Evolutionary conservation across 2,797 vertebrate species (phyloP).

Genomic region (Alectoris magna): DNA sequence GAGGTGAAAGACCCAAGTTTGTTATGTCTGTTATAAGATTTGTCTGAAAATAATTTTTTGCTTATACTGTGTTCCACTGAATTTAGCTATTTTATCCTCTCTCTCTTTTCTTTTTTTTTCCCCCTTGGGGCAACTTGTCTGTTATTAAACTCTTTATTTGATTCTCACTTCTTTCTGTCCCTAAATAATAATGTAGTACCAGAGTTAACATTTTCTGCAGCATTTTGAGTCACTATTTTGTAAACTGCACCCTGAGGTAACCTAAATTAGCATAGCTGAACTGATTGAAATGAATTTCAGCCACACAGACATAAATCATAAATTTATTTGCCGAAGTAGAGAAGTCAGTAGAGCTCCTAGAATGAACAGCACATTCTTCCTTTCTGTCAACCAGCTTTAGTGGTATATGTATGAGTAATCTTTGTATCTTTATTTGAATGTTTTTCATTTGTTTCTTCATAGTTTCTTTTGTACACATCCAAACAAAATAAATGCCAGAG

Average conservation of each 20-base stretch:
- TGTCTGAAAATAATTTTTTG: neutral
- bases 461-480: neutral
- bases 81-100: neutral
- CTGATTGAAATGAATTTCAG: neutral
- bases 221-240: neutral
- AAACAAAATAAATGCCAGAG: neutral
- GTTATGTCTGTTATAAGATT: neutral
- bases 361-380: neutral
- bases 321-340: neutral
- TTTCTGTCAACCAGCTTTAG: neutral
- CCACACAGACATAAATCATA: neutral
- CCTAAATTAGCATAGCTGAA: neutral
- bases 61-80: neutral
- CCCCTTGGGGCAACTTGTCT: neutral
- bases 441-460: neutral
- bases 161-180: neutral
- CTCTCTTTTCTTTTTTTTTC: neutral
- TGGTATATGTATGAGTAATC: neutral
- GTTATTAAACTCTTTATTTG: neutral
- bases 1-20: neutral
- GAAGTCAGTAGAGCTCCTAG: neutral
- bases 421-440: neutral
- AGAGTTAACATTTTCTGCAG: slow-evolving; percentile 12
- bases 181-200: neutral
- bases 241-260: neutral